Conservation (phyloP, 2,113 vertebrate genomes). For the Chunga burmeisteri region DNA sequence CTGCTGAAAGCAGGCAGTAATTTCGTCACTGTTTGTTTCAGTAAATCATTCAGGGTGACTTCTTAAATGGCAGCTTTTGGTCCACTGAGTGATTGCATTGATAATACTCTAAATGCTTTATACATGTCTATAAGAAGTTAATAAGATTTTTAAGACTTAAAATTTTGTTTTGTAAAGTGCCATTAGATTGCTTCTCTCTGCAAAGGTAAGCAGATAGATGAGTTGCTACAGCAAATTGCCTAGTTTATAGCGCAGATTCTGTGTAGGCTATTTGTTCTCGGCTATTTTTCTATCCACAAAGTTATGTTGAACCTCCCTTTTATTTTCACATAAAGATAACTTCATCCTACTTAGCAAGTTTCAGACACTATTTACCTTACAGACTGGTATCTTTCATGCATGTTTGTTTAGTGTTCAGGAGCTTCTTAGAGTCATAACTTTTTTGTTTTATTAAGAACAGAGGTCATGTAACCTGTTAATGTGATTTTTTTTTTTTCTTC, state of each 20-base stretch:
- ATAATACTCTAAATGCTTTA: background rate
- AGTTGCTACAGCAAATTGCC: background rate
- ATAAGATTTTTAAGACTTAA: background rate
- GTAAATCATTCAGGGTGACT: background rate
- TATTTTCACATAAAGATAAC: background rate
- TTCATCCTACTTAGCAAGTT: too few species aligned
- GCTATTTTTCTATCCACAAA: background rate
- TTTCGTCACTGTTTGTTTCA: background rate
- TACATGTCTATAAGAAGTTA: background rate
- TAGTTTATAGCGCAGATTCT: background rate
- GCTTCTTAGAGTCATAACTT: background rate
- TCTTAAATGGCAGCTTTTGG: background rate
- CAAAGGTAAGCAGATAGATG: background rate
- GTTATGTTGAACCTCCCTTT: background rate
- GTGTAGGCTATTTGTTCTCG: background rate
- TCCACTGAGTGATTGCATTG: background rate
- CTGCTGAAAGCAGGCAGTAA: background rate
- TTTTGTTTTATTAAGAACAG: background rate
- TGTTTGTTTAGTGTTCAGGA: background rate
- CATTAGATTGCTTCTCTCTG: background rate
- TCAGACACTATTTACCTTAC: background rate
- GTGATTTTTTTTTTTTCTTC: background rate
- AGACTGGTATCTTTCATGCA: background rate
- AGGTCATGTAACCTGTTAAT: background rate
- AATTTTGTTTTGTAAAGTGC: background rate